A percentile compares a stretch with the other conserved stretches of the same genome.
These are phyloP conservation scores for Theonella swinhoei DNA, from an alignment of 37 sponge, comb jelly and placozoan genomes.

Conservation along the genomic window DNA sequence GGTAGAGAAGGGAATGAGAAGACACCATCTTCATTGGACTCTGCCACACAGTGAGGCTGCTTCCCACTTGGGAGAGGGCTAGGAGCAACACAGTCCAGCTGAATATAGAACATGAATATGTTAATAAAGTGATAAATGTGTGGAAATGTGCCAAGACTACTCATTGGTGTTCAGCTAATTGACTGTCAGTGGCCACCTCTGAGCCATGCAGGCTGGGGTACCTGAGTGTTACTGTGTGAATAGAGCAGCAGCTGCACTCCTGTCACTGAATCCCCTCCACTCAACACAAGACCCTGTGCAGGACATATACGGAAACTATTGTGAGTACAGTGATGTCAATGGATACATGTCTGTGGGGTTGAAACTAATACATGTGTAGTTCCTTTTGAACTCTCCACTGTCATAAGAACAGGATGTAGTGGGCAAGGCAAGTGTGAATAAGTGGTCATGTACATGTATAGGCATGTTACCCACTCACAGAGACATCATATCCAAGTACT, in stretches of 20 bases:
- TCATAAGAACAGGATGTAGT: neutral
- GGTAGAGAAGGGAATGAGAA: slow-evolving; percentile 74
- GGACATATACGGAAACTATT: neutral
- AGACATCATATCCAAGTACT: slow-evolving; percentile 83
- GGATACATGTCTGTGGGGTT: neutral
- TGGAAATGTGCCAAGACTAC: too few species aligned
- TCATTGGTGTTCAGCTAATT: too few species aligned
- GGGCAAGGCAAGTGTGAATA: neutral
- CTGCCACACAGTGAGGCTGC: slow-evolving; percentile 37
- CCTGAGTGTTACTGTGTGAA: neutral
- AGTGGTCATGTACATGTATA: too few species aligned
- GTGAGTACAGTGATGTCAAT: neutral
- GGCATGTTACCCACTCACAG: too few species aligned
- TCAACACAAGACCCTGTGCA: slow-evolving; percentile 59
- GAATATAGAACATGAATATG: neutral
- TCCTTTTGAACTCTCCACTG: neutral
- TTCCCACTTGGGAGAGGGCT: too few species aligned
- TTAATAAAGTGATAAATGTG: neutral
- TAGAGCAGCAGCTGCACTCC: slow-evolving; percentile 64
- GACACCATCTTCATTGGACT: slow-evolving; percentile 52
- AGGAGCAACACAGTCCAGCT: neutral
- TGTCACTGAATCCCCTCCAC: slow-evolving; percentile 56
- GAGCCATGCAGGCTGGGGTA: neutral
- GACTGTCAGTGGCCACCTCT: too few species aligned
- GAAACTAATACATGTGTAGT: neutral